A percentile compares a stretch with the other conserved stretches of the same genome.
Evolutionary conservation across 92 coral and sea anemone genomes (phyloP).

Genomic region (Micromussa lordhowensis): DNA sequence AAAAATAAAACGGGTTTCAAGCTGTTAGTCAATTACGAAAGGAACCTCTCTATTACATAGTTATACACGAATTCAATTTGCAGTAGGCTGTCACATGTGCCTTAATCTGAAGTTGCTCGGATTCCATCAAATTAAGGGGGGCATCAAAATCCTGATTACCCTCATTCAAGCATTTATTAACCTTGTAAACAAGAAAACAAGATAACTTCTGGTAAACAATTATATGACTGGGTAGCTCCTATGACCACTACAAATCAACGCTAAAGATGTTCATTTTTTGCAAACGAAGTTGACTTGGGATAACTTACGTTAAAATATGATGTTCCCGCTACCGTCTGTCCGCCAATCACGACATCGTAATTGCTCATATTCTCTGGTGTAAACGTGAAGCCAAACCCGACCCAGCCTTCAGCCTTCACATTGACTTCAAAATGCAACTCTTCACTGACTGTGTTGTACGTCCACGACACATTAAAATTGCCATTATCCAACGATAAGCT

Average conservation of each 20-base stretch:
- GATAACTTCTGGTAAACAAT: not conserved
- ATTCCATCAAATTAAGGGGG: not conserved
- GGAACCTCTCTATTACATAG: not conserved
- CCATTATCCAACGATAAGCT: constrained; percentile 31
- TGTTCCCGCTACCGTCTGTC: constrained; percentile 6
- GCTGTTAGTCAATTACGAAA: too few species aligned
- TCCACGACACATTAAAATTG: constrained; percentile 43
- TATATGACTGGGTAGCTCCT: not conserved
- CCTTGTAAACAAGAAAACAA: not conserved
- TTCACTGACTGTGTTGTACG: constrained; percentile 6
- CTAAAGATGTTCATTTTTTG: not conserved
- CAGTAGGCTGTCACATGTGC: too few species aligned
- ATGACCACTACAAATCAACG: not conserved
- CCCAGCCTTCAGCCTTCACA: constrained; percentile 42
- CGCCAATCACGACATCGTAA: constrained; percentile 49
- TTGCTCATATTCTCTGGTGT: constrained; percentile 33
- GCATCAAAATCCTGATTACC: not conserved
- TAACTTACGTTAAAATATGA: constrained; percentile 40
- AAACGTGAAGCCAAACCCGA: constrained; percentile 49
- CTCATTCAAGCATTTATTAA: not conserved
- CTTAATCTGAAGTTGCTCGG: not conserved
- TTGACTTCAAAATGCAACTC: constrained; percentile 47
- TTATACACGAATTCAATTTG: not conserved
- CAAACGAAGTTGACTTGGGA: not conserved
- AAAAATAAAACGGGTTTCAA: not conserved